Evolutionary conservation across 2,113 vertebrate species (phyloP).

Genomic region (Crotalus tigris): DNA sequence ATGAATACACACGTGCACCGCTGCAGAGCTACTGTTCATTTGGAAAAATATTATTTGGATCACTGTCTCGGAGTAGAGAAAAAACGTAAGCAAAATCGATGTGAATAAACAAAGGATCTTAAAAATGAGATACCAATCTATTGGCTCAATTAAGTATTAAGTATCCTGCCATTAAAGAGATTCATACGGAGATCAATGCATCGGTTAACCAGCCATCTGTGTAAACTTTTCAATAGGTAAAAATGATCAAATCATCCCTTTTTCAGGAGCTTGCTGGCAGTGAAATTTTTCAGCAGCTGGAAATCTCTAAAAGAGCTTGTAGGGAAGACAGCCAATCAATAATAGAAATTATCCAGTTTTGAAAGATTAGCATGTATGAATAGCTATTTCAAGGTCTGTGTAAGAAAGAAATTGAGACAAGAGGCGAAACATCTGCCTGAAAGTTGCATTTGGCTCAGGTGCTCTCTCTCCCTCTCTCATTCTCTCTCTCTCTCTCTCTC

Average conservation of each 20-base stretch:
- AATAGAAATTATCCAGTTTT: constrained; percentile 49
- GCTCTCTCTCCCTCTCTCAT: not conserved
- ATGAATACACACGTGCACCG: too few species aligned
- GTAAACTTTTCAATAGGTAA: constrained; percentile 35
- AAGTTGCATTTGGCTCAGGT: constrained; percentile 4
- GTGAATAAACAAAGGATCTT: not conserved
- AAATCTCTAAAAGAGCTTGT: constrained; percentile 30
- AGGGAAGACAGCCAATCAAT: constrained; percentile 36
- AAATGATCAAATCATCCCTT: constrained; percentile 37
- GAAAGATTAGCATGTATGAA: constrained; percentile 58
- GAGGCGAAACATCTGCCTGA: not conserved
- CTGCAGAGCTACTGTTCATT: not conserved
- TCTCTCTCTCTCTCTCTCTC: too few species aligned
- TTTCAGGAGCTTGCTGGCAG: constrained; percentile 42
- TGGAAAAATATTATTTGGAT: not conserved
- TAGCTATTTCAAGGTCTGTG: constrained; percentile 58
- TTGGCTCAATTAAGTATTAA: constrained; percentile 21
- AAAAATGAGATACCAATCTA: constrained; percentile 23
- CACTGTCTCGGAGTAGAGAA: constrained; percentile 5
- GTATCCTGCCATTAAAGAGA: constrained; percentile 3
- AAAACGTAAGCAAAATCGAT: not conserved
- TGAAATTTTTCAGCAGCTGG: constrained; percentile 28
- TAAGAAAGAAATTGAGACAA: constrained; percentile 32
- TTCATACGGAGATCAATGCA: constrained; percentile 26
- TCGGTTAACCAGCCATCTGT: constrained; percentile 28